A percentile compares a stretch with the other conserved stretches of the same genome.
Conservation (phyloP, 2,888 invertebrate species). For the Drosophila diplacantha region DNA sequence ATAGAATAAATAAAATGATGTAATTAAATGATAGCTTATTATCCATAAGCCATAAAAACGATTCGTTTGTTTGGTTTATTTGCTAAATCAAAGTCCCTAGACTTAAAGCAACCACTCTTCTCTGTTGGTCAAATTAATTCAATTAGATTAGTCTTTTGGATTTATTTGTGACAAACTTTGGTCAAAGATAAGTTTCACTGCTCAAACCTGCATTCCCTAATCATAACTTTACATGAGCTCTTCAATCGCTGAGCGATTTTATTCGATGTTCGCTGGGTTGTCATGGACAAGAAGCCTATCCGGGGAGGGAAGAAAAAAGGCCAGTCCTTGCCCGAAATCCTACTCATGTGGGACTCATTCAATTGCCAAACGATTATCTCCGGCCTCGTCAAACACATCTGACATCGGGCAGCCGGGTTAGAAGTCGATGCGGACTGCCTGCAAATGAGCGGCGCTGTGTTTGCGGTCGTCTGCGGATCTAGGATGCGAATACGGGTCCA, state of each 20-base stretch:
- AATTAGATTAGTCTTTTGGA: no score
- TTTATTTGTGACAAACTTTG: neutral
- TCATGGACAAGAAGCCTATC: neutral
- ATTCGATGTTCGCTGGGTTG: constrained; percentile 10
- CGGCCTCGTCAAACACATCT: constrained; percentile 36
- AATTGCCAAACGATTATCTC: constrained; percentile 44
- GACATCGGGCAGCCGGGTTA: constrained; percentile 10
- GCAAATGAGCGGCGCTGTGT: constrained; percentile 42
- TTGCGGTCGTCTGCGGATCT: constrained; percentile 32
- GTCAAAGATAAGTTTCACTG: neutral
- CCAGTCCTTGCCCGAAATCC: constrained; percentile 1
- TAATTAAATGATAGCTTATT: neutral
- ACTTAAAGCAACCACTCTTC: neutral
- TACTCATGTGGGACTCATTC: constrained; percentile 31
- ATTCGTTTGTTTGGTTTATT: neutral
- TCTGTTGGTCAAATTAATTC: neutral
- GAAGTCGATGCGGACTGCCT: constrained; percentile 36
- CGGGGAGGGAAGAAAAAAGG: neutral
- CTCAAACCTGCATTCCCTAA: neutral
- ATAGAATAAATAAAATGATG: neutral
- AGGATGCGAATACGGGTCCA: constrained; percentile 5
- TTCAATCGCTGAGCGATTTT: no score
- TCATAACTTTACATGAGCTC: neutral
- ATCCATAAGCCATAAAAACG: no score
- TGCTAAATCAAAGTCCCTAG: neutral